Evolutionary conservation across 2,888 invertebrate species (phyloP).

Genomic region (Polydesmus complanatus): DNA sequence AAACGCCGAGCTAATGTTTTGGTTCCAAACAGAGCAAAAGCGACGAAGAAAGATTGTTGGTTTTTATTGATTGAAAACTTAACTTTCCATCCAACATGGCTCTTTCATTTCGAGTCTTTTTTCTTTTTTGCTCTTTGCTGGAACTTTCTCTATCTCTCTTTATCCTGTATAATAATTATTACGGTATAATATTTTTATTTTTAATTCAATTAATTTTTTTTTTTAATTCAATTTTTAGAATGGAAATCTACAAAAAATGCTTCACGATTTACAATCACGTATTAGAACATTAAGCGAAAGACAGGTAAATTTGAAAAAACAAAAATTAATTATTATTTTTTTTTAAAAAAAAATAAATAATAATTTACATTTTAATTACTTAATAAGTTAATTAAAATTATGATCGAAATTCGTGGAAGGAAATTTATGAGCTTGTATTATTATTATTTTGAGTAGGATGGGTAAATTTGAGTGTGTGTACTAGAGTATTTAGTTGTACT

Average conservation of each 20-base stretch:
- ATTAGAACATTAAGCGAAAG: constrained; percentile 18
- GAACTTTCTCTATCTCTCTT: no score
- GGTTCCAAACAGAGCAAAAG: no score
- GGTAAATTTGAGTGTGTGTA: no score
- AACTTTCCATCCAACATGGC: neutral
- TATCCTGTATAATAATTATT: no score
- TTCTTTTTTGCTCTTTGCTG: neutral
- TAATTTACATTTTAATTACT: neutral
- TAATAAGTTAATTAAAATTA: neutral
- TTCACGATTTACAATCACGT: constrained; percentile 17
- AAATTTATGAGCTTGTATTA: no score
- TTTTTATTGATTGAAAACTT: neutral
- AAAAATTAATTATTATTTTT: neutral
- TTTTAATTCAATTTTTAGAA: constrained; percentile 10
- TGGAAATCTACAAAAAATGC: constrained; percentile 15
- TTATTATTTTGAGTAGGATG: no score
- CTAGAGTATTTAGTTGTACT: no score
- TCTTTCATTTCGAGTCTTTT: neutral
- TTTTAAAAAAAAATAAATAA: neutral
- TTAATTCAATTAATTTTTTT: no score
- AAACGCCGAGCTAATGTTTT: neutral
- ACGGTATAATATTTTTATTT: no score
- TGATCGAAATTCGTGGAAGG: no score
- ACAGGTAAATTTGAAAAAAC: constrained; percentile 11
- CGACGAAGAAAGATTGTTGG: neutral